Evolutionary conservation across 2,888 invertebrate genomes (phyloP), one percentile per base, ranked within the genome.

Genomic region (Petrophora chlorosata): DNA sequence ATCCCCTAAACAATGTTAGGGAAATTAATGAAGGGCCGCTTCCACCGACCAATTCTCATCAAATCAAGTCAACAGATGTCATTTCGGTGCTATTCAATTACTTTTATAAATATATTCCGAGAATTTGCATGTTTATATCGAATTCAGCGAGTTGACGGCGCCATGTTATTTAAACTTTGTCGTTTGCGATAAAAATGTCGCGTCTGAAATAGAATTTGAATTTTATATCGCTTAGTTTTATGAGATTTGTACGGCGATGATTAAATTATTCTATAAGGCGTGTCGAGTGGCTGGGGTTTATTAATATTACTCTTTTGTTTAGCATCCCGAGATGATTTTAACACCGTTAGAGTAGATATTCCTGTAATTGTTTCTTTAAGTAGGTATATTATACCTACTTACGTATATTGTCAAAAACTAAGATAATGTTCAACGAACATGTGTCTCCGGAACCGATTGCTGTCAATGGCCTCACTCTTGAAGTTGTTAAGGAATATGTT

Each of bases 81-180:
- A 77, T 80, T 76, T 67, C 56, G 70, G 45, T 58, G 70, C 60
- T 64, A 87, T 87, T 87, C 81, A 82, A 88, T 89, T 86, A 88
- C 82, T 79, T 81, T 78, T 79, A 76, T 77, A 85, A 85, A 82
- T 79, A 80, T 81, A 84, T 82, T 79, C 73, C 44, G 58, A 59
- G 71, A 73, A 87, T 88, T 85, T 88, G 78, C 87, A 88, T 88
- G 71, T 82, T 85, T 80, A 84, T 82, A 66, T 57, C 61, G 65
- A 58, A 61, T 65, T 64, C 63, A 53, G 59, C 44, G 49, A 53
- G 55, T 54, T 53, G 53, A 61, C 32, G 41, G 19, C 53, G 56
- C 52, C 55, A 69, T 67, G 70, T 63, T 66, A 63, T 51, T 57
- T 54, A 53, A 51, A 53, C 42, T 57, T 41, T 38, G 35, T 33